These are phyloP conservation scores for Chymomyza procnemis DNA, from an alignment of 2,888 invertebrate species.

Conservation along the genomic window DNA sequence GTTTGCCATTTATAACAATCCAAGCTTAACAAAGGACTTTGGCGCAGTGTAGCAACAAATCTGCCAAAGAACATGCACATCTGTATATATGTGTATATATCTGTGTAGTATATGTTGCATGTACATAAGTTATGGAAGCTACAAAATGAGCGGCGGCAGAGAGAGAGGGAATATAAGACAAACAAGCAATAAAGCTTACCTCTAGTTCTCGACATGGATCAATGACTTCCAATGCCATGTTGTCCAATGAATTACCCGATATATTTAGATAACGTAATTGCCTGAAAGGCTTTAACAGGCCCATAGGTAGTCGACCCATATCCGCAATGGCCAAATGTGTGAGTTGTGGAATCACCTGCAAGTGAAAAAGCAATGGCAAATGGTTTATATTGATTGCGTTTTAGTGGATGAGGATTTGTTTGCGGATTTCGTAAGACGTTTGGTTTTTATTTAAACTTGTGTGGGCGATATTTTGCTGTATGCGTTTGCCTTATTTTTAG, in stretches of 20 bases:
- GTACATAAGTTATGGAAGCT: not conserved
- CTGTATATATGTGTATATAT: too few relatives aligned
- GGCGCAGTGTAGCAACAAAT: not conserved
- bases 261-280: slow-evolving; percentile 84
- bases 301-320: slow-evolving; percentile 78
- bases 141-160: too few relatives aligned
- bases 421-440: too few relatives aligned
- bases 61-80: not conserved
- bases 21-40: not conserved
- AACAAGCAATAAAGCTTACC: slow-evolving; percentile 62
- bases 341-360: slow-evolving; percentile 76
- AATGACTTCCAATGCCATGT: slow-evolving; percentile 77
- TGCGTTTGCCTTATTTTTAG: too few relatives aligned
- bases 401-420: not conserved
- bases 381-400: not conserved
- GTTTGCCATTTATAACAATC: not conserved
- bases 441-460: too few relatives aligned
- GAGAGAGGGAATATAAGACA: too few relatives aligned
- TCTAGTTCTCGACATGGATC: slow-evolving; percentile 77
- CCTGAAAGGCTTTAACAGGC: slow-evolving; percentile 76
- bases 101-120: too few relatives aligned
- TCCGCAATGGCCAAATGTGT: slow-evolving; percentile 78
- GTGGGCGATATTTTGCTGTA: too few relatives aligned
- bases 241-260: slow-evolving; percentile 84
- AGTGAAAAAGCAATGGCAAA: slow-evolving; percentile 21